Evolutionary conservation across 2,797 vertebrate genomes (phyloP), one percentile per base, ranked within the genome.

Genomic region (Garrulus glandarius): DNA sequence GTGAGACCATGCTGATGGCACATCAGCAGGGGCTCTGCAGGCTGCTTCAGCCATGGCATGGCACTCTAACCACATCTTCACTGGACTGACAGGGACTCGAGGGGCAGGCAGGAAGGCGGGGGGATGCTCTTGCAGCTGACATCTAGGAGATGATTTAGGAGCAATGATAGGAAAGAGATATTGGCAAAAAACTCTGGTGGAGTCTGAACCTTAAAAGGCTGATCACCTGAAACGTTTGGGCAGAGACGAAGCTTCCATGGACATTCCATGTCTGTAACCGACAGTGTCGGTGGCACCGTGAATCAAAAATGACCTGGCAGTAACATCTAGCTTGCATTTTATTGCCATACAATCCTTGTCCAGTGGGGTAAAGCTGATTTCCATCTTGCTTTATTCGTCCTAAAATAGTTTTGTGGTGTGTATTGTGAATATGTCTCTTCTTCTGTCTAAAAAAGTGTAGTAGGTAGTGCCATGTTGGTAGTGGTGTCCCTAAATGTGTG

Each of bases 301-400:
- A 44, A 41, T 44, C 61, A 55, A 49, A 91, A 85, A 22, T 46
- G 6, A 44, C 2, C 1, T 32, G 32, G 4, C 15, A 36, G 79
- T 52, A 55, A 50, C 78, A 39, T 16, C 15, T 24, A 55, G 29
- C 75, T 72, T 83, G 24, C 26, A 78, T 93, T 89, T 93, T 86
- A 82, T 81, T 96, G 70, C 65, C 23, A 4, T 63, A 10, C 71
- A 49, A 18, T 87, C 46, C 6, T 59, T 90, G 89, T 93, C 92
- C 94, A 74, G 81, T 97, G 84, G 85, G 95, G 86, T 95, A 87
- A 94, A 89, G 93, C 93, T 84, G 87, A 84, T 85, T 87, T 84
- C 47, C 92, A 53, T 67, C 82, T 87, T 39, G 93, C 95, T 95
- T 97, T 65, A 22, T 92, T 87, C 5, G 4, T 84, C 63, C 46